Conservation (phyloP, 2,113 vertebrate genomes). For the Miniopterus natalensis region DNA sequence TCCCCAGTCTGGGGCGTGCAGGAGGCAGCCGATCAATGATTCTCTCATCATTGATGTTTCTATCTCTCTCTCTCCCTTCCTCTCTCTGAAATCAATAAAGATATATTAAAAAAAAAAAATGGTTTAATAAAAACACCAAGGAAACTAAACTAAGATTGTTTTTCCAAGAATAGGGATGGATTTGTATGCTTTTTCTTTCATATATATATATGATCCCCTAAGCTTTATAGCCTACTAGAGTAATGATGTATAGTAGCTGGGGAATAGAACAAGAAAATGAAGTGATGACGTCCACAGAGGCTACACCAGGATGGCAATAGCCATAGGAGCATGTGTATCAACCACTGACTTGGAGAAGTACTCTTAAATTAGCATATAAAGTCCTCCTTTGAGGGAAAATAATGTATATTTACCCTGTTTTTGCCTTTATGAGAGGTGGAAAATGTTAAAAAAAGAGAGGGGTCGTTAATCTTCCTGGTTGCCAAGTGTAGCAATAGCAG, state of each 20-base stretch:
- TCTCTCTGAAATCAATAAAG: too few relatives aligned
- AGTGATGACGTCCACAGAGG: background rate
- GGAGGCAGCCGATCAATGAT: too few relatives aligned
- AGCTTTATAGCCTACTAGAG: background rate
- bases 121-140: background rate
- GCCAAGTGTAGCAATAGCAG: constrained; percentile 14
- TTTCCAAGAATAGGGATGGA: constrained; percentile 12
- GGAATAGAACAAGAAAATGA: background rate
- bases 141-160: background rate
- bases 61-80: too few relatives aligned
- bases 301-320: background rate
- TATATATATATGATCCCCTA: background rate
- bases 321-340: background rate
- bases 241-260: background rate
- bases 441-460: background rate
- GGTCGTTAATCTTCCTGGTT: constrained; percentile 3
- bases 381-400: background rate
- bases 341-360: background rate
- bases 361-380: constrained; percentile 30
- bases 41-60: too few relatives aligned
- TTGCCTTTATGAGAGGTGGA: background rate
- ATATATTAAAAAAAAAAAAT: too few relatives aligned
- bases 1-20: too few relatives aligned
- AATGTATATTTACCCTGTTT: background rate
- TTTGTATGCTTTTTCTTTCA: background rate